Evolutionary conservation across 2,797 vertebrate genomes (phyloP), one percentile per base, ranked within the genome.

Genomic region (Clamator glandarius): DNA sequence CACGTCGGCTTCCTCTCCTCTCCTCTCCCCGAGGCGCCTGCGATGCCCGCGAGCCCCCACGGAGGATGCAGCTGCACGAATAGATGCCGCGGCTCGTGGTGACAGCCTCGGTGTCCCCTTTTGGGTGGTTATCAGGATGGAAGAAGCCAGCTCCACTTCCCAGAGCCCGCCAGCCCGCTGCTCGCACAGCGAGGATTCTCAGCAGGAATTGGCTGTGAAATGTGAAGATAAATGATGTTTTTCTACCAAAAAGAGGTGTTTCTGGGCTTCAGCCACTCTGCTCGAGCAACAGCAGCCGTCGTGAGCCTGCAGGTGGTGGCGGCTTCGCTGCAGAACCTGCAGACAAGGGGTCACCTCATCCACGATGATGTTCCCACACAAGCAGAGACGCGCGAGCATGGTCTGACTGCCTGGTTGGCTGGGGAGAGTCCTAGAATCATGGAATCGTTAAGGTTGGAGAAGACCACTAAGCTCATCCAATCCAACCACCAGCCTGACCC

Each of bases 351-450:
- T 33, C 57, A 5, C 61, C 72, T 78, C 13, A 2, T 26, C 48
- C 18, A 1, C 0, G 1, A 10, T 0, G 6, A 6, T 5, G n/a
- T 57, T 69, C 25, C 21, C 9, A 9, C 6, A 31, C 29, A 72
- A 42, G 6, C 2, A 1, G 52, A 23, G 33, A 17, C 26, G 5
- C 19, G 25, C 39, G 19, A 74, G 62, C 0, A 0, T 14, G 3
- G 15, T 33, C 21, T 3, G 15, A 2, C 25, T 59, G 44, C 64
- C 10, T 29, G 8, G 8, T 36, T 46, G 50, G 21, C 54, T 52
- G 33, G 29, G 23, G 48, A 46, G 20, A 21, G 23, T 46, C 11
- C 17, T 46, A 46, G 46, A 44, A 44, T 46, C 46, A 20, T 21
- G 46, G 46, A 46, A 46, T 21, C 19, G 23, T 21, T 46, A 46